phyloP scores from a whole-genome alignment of 1,140 invertebrate genomes.

The Halesus radiatus region DNA sequence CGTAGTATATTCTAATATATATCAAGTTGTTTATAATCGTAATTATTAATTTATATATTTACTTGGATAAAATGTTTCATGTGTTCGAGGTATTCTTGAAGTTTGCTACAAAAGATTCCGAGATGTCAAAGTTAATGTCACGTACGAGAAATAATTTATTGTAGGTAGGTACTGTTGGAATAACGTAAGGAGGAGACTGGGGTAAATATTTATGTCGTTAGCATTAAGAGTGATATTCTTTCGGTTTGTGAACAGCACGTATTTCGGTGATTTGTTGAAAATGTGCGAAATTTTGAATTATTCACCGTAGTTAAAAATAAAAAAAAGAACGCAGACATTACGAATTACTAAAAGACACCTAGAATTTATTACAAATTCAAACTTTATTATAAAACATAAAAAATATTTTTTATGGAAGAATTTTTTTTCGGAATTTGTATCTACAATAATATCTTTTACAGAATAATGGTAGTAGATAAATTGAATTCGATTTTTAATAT shows the following conservation, averaged over 20 bases:
- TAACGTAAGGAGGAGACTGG: not conserved
- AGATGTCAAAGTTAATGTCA: conserved; percentile 37
- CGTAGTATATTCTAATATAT: not conserved
- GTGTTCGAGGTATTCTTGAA: conserved; percentile 22
- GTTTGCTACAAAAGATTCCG: conserved; percentile 32
- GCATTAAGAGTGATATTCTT: not conserved
- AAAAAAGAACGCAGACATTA: too few species aligned
- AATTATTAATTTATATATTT: conserved; percentile 1
- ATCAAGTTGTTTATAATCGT: not conserved
- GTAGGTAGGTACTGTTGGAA: not conserved
- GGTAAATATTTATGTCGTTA: not conserved
- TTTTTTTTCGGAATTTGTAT: too few species aligned
- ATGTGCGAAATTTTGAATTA: not conserved
- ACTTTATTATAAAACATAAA: too few species aligned
- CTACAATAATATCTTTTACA: too few species aligned
- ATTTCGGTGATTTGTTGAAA: not conserved
- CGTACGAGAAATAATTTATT: conserved; percentile 28
- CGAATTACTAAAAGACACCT: too few species aligned
- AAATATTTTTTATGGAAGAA: too few species aligned
- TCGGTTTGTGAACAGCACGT: not conserved
- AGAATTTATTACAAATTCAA: too few species aligned
- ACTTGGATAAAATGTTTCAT: conserved; percentile 31
- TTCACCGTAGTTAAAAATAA: not conserved
- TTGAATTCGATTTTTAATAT: too few species aligned
- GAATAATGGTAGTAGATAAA: too few species aligned